These are phyloP conservation scores for Euplagia quadripunctaria DNA, from an alignment of 2,888 invertebrate species.

Conservation along the genomic window DNA sequence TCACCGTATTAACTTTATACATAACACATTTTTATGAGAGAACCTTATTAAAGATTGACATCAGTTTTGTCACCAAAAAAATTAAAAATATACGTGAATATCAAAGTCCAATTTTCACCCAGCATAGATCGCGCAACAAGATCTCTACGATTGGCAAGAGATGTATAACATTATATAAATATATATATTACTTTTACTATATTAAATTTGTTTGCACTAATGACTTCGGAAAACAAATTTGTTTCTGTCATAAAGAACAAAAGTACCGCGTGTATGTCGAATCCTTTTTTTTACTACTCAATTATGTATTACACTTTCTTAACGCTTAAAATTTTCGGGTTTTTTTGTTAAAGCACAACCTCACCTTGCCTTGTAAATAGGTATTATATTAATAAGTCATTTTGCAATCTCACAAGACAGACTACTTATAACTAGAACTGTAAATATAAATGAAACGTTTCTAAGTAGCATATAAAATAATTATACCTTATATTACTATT, in stretches of 20 bases:
- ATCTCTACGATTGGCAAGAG: background rate
- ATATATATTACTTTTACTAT: background rate
- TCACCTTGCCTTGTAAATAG: conserved; percentile 15
- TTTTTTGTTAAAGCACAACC: conserved; percentile 22
- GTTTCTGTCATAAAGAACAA: background rate
- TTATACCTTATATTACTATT: conserved; percentile 7
- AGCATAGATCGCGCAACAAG: background rate
- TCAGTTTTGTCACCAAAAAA: background rate
- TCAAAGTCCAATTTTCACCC: background rate
- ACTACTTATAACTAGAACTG: conserved; percentile 58
- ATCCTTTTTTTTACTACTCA: conserved; percentile 2
- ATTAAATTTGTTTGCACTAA: too few relatives aligned
- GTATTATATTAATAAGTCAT: conserved; percentile 3
- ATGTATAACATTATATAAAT: background rate
- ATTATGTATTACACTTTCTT: conserved; percentile 20
- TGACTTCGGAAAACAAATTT: background rate
- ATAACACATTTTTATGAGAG: background rate
- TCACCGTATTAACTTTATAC: background rate
- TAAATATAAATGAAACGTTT: conserved; percentile 57
- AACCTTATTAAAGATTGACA: background rate
- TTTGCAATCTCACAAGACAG: conserved; percentile 20
- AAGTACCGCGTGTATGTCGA: conserved; percentile 16
- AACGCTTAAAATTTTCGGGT: conserved; percentile 13
- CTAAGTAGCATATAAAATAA: conserved; percentile 18
- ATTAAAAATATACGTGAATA: background rate